Conservation (phyloP, 2,888 invertebrate genomes). For the Rhorus exstirpatorius region DNA sequence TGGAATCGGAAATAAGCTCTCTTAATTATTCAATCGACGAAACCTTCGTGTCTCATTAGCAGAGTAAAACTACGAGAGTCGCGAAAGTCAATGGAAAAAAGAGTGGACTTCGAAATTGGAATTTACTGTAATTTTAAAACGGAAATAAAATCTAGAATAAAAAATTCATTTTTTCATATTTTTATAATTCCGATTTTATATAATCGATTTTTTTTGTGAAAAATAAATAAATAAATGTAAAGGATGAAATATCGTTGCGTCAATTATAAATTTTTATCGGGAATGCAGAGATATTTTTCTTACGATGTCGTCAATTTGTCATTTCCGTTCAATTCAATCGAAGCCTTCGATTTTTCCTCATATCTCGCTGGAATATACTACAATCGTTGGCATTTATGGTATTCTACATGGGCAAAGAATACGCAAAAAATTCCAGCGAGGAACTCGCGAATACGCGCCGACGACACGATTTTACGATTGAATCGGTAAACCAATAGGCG, state of each 20-base stretch:
- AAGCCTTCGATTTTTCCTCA: conserved; percentile 21
- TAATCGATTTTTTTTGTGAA: no score
- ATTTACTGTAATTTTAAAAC: no score
- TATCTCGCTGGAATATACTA: conserved; percentile 36
- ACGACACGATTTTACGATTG: conserved; percentile 63
- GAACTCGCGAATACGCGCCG: conserved; percentile 58
- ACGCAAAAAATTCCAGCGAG: conserved; percentile 37
- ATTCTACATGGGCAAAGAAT: neutral
- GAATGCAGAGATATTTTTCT: conserved; percentile 4
- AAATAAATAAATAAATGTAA: no score
- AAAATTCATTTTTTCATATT: no score
- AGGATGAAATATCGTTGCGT: no score
- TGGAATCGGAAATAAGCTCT: conserved; percentile 15
- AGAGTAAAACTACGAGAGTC: neutral
- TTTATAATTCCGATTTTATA: no score
- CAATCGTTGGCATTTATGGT: conserved; percentile 50
- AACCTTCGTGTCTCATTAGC: neutral
- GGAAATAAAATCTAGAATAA: no score
- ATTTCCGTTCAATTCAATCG: conserved; percentile 34
- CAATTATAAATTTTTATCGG: neutral
- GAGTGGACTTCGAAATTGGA: no score
- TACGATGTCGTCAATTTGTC: conserved; percentile 37
- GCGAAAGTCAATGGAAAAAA: neutral
- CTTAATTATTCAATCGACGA: conserved; percentile 45
- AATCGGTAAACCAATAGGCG: conserved; percentile 75